Evolutionary conservation across 92 coral and sea anemone genomes (phyloP), one percentile per base, ranked within the genome.

Genomic region (Palythoa grandiflora): DNA sequence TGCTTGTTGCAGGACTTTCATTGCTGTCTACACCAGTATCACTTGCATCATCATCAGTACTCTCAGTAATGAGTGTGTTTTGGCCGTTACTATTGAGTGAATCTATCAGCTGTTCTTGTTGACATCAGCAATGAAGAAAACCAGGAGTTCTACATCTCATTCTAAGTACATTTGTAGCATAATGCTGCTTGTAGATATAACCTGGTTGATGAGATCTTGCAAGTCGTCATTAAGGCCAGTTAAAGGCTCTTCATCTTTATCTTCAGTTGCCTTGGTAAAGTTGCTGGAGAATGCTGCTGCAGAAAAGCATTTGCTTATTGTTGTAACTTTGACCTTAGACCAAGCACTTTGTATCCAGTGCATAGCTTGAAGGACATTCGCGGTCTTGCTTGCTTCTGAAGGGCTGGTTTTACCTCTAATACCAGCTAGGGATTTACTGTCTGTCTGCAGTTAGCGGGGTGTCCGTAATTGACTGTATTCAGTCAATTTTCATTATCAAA

Each of bases 261-360:
- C 63, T 35, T 66, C 38, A 52, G 16, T 68, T 83, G 53, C 59
- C 71, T 65, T n/a, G 84, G 50, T 37, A 78, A 14, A 1, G 50
- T 74, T 77, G 85, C 77, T 87, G 44, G 86, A 87, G 52, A 78
- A 61, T 78, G 85, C 85, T 63, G 85, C 90, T 78, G 78, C 86
- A 39, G 90, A 86, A 61, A 87, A 87, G 83, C 90, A 87, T 87
- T 78, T 86, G 80, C 68, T 74, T 38, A 86, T 75, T 16, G 85
- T 87, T 51, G 57, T 6, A 68, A 77, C 81, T 39, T 87, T 70
- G 50, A 87, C 90, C 72, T 87, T 87, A 35, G 77, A 54, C 85
- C 90, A 87, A 53, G 85, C 75, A 85, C 37, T 73, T 37, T 77
- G 83, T 76, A 79, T 88, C 87, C 91, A 88, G 52, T 28, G 28